Base-by-base conservation (phyloP, 2,888 invertebrate species). In the Synergus laeviventris region DNA sequence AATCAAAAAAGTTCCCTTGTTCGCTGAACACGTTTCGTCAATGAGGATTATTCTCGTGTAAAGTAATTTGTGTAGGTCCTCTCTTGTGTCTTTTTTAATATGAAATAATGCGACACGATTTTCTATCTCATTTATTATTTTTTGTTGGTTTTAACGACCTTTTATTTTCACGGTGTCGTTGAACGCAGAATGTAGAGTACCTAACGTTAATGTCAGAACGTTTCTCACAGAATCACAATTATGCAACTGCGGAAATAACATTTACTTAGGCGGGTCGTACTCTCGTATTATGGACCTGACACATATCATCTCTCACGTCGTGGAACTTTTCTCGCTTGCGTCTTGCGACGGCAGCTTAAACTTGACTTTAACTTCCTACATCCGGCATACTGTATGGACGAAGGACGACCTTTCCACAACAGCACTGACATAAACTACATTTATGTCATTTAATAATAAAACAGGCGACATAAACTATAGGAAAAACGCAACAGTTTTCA, bases 221-320 rank as follows among this genome's bases (percentile, higher is more conserved):
- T 85, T 84, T 84, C 85, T 81, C 84, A 79, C 84, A 80, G 81
- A 87, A 85, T 88, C 87, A 86, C 85, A 89, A 89, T 89, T 89
- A 89, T 87, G 85, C 88, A 85, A 81, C 81, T 84, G 82, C 86
- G 87, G 89, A 88, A 89, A 87, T 87, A 89, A 87, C 89, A 86
- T 88, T 88, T 87, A 87, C 88, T 87, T 86, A 87, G 87, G 86
- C 77, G 80, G 79, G 84, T 86, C 85, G 85, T 79, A 82, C 82
- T 79, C 77, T 81, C 77, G 87, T 85, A 87, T 86, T 86, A 86
- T 89, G 90, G 88, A 86, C 87, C 83, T 90, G 90, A 89, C 89
- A 89, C 90, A 88, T 90, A 90, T 90, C 90, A 89, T 85, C 86
- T 87, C 87, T 76, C 78, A 78, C 83, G 84, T 85, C 84, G 81